Conservation (phyloP, 2,888 invertebrate species). For the Brachylomia viminalis region DNA sequence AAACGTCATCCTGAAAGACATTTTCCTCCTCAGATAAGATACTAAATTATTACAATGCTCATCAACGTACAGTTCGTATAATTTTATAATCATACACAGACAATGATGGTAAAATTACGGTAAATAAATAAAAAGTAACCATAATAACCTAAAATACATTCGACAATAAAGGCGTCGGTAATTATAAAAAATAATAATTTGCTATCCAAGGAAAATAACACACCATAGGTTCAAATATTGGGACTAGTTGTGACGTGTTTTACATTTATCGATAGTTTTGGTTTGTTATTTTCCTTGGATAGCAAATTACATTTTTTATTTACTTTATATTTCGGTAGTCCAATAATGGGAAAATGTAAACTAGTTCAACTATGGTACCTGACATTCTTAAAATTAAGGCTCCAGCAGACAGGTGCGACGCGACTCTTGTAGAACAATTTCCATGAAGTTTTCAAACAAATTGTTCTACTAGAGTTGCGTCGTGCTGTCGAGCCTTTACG, state of each 20-base stretch:
- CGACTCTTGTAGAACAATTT: too few relatives aligned
- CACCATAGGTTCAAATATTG: too few relatives aligned
- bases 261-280: too few relatives aligned
- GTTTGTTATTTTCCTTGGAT: too few relatives aligned
- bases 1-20: conserved; percentile 19
- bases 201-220: conserved; percentile 20
- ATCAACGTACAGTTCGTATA: not conserved
- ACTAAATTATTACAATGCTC: conserved; percentile 4
- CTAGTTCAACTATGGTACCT: not conserved
- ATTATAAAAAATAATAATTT: not conserved
- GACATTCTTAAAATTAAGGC: not conserved
- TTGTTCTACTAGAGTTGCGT: too few relatives aligned
- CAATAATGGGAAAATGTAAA: not conserved
- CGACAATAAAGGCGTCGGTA: not conserved
- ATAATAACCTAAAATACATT: not conserved
- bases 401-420: too few relatives aligned
- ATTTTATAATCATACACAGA: conserved; percentile 1
- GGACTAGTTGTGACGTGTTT: too few relatives aligned
- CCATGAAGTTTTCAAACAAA: too few relatives aligned
- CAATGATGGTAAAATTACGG: not conserved
- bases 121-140: not conserved
- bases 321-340: not conserved
- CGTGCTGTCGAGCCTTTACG: too few relatives aligned
- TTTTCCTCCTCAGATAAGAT: conserved; percentile 31
- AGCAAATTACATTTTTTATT: too few relatives aligned